These are phyloP conservation scores for Lapara coniferarum DNA, from an alignment of 2,888 invertebrate species.

Conservation along the genomic window DNA sequence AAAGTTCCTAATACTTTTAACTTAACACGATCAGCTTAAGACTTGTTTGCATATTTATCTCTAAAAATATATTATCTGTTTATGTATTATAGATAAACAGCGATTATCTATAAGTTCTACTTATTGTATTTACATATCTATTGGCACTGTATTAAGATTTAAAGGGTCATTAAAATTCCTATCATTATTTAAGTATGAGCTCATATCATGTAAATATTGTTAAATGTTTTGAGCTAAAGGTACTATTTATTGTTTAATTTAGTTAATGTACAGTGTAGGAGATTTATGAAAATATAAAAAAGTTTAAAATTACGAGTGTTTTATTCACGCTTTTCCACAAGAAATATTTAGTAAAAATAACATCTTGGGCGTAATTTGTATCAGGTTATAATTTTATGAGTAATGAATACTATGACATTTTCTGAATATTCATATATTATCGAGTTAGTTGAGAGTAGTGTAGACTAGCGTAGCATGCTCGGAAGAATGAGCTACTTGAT, in stretches of 20 bases:
- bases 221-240: conserved; percentile 55
- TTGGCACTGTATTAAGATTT: conserved; percentile 26
- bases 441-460: too few relatives aligned
- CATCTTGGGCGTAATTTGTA: too few relatives aligned
- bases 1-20: conserved; percentile 26
- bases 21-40: conserved; percentile 19
- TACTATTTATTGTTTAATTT: conserved; percentile 73
- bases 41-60: conserved; percentile 11
- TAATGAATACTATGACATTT: too few relatives aligned
- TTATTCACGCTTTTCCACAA: background rate
- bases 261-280: conserved; percentile 45
- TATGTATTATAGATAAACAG: background rate
- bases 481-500: too few relatives aligned
- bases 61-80: conserved; percentile 11
- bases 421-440: too few relatives aligned
- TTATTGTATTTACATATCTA: conserved; percentile 20
- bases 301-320: conserved; percentile 35
- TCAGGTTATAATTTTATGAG: too few relatives aligned
- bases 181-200: conserved; percentile 40
- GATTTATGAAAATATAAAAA: conserved; percentile 53
- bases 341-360: background rate
- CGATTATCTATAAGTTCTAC: conserved; percentile 23
- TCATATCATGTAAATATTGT: conserved; percentile 65
- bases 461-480: too few relatives aligned
- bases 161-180: conserved; percentile 61